Evolutionary conservation across 2,888 invertebrate genomes (phyloP).

Genomic region (Griposia aprilina): DNA sequence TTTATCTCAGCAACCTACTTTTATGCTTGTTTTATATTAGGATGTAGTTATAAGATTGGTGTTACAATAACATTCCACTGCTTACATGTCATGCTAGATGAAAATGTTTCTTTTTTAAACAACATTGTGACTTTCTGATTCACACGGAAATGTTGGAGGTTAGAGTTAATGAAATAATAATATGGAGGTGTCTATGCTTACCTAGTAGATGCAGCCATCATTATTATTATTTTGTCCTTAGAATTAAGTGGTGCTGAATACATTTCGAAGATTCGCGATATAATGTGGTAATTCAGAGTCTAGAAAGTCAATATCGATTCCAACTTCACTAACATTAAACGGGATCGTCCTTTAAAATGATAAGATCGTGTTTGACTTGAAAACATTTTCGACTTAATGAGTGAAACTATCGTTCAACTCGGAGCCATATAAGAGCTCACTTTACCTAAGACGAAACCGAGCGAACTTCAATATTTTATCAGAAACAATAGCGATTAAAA

Average conservation of each 20-base stretch:
- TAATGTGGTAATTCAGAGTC: constrained; percentile 19
- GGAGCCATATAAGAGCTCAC: constrained; percentile 10
- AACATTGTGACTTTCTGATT: not conserved
- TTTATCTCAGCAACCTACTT: constrained; percentile 38
- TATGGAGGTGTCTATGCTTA: not conserved
- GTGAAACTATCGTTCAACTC: constrained; percentile 34
- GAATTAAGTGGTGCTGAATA: not conserved
- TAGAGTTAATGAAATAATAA: not conserved
- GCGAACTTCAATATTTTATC: not conserved
- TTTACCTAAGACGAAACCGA: constrained; percentile 19
- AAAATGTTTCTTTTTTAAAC: constrained; percentile 18
- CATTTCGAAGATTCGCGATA: not conserved
- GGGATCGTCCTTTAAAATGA: constrained; percentile 28
- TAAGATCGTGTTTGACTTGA: constrained; percentile 22
- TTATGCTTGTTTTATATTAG: constrained; percentile 41
- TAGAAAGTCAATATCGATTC: constrained; percentile 27
- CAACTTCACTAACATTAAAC: constrained; percentile 35
- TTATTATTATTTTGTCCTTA: too few relatives aligned
- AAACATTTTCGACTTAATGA: constrained; percentile 39
- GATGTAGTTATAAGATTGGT: constrained; percentile 15
- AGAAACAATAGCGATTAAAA: constrained; percentile 11
- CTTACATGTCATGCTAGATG: constrained; percentile 10
- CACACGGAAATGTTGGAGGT: not conserved
- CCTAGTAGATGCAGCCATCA: not conserved
- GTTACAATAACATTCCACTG: constrained; percentile 28